These are phyloP conservation scores for Geotrypetes seraphini DNA, from an alignment of 2,797 vertebrate species.

Conservation along the genomic window DNA sequence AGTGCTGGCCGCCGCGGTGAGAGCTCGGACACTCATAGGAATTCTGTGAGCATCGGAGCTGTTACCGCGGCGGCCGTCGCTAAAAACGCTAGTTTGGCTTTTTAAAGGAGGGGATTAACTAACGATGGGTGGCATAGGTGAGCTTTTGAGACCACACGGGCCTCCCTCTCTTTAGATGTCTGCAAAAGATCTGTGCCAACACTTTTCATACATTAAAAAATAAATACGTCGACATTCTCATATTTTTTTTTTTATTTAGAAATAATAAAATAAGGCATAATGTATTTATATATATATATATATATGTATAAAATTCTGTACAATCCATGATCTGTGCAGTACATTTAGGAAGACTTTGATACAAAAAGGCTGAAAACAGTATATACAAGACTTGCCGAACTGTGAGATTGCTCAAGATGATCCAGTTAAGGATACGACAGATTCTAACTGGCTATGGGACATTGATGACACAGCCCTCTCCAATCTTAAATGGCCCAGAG, in stretches of 20 bases:
- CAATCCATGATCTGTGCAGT: constrained; percentile 95
- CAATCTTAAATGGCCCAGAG: constrained; percentile 23
- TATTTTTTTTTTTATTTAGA: constrained; percentile 85
- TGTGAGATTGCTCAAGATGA: constrained; percentile 45
- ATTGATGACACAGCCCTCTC: constrained; percentile 42
- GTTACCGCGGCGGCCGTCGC: no score
- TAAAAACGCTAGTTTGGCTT: no score
- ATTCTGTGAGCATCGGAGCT: no score
- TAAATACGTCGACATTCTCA: background rate
- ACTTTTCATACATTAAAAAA: no score
- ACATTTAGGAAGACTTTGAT: constrained; percentile 91
- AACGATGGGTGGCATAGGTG: no score
- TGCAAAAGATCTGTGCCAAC: no score
- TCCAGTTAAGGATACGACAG: constrained; percentile 49
- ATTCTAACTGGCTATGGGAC: constrained; percentile 37
- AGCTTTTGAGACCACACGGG: no score
- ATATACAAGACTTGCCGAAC: constrained; percentile 59
- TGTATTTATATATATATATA: no score
- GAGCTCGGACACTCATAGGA: no score
- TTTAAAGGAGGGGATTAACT: no score
- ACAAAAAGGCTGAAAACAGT: constrained; percentile 71
- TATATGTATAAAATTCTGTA: constrained; percentile 93
- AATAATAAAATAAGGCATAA: constrained; percentile 95
- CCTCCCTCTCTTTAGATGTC: no score
- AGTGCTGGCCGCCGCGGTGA: no score